Conservation (phyloP, 2,888 invertebrate species). For the Callimorpha dominula region DNA sequence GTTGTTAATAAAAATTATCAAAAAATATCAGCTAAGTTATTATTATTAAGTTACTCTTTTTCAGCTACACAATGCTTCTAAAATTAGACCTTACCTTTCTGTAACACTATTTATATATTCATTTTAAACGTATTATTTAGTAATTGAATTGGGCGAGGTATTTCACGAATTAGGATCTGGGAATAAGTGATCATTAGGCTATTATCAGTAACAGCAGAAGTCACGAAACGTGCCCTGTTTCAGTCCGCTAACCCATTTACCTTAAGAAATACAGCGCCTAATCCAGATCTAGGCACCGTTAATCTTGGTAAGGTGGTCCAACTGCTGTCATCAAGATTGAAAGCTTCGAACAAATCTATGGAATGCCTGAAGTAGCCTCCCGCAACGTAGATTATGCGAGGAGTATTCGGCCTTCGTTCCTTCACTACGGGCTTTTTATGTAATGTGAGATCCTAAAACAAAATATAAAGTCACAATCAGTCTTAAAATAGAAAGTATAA, state of each 20-base stretch:
- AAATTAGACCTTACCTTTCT: too few species aligned
- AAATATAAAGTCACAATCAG: not conserved
- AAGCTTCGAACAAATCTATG: slow-evolving; percentile 95
- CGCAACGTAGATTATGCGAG: slow-evolving; percentile 95
- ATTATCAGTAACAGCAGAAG: not conserved
- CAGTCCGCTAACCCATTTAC: slow-evolving; percentile 46
- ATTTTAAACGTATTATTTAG: too few species aligned
- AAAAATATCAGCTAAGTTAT: too few species aligned
- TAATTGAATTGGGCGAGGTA: too few species aligned
- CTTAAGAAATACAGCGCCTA: slow-evolving; percentile 94
- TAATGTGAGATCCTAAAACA: slow-evolving; percentile 91
- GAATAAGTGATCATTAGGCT: not conserved
- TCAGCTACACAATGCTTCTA: too few species aligned
- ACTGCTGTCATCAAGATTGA: slow-evolving; percentile 93
- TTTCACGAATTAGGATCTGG: too few species aligned
- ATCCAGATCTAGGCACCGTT: slow-evolving; percentile 95
- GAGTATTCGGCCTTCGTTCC: slow-evolving; percentile 95
- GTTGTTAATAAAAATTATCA: too few species aligned
- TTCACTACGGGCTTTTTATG: slow-evolving; percentile 95
- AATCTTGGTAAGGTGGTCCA: slow-evolving; percentile 94
- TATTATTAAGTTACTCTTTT: too few species aligned
- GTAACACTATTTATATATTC: too few species aligned
- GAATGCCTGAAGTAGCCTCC: slow-evolving; percentile 96
- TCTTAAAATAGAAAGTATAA: not conserved
- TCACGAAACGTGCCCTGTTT: not conserved